Percentiles rank a stretch among this genome's conserved stretches.
Evolutionary conservation across 2,888 invertebrate genomes (phyloP).

Genomic region (Caenorhabditis sp.): DNA sequence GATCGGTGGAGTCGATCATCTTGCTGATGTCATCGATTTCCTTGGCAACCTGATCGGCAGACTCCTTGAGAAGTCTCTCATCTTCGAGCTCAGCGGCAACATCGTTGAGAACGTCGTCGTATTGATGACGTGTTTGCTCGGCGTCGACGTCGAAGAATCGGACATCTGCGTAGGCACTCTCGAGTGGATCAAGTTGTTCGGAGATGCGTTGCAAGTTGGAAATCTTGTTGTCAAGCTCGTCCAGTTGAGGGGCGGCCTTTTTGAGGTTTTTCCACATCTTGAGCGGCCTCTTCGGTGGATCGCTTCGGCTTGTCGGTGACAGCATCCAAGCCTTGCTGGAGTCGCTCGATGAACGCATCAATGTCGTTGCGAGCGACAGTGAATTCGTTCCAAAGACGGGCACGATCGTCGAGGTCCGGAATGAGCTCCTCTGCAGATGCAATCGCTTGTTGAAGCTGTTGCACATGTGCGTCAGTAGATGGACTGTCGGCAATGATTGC

Average conservation of each 20-base stretch:
- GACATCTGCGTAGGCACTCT: slow-evolving; percentile 67
- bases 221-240: slow-evolving; percentile 54
- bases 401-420: slow-evolving; percentile 59
- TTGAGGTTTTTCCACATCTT: slow-evolving; percentile 49
- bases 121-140: slow-evolving; percentile 68
- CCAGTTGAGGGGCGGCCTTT: slow-evolving; percentile 45
- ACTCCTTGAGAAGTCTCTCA: slow-evolving; percentile 61
- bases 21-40: slow-evolving; percentile 40
- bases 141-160: slow-evolving; percentile 69
- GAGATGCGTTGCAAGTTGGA: slow-evolving; percentile 65
- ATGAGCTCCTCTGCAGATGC: slow-evolving; percentile 50
- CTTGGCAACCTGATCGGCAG: slow-evolving; percentile 21
- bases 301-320: slow-evolving; percentile 47
- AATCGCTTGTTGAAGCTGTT: slow-evolving; percentile 49
- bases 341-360: slow-evolving; percentile 57
- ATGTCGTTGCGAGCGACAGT: slow-evolving; percentile 62
- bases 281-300: slow-evolving; percentile 39
- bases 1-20: slow-evolving; percentile 6
- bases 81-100: slow-evolving; percentile 55
- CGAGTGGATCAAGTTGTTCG: slow-evolving; percentile 69
- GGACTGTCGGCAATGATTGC: slow-evolving; percentile 39
- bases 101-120: slow-evolving; percentile 63
- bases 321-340: slow-evolving; percentile 55
- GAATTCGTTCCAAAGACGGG: slow-evolving; percentile 65
- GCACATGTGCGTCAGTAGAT: slow-evolving; percentile 45